These are phyloP conservation scores for Lynx canadensis DNA, from an alignment of 2,113 vertebrate genomes.

Conservation along the genomic window DNA sequence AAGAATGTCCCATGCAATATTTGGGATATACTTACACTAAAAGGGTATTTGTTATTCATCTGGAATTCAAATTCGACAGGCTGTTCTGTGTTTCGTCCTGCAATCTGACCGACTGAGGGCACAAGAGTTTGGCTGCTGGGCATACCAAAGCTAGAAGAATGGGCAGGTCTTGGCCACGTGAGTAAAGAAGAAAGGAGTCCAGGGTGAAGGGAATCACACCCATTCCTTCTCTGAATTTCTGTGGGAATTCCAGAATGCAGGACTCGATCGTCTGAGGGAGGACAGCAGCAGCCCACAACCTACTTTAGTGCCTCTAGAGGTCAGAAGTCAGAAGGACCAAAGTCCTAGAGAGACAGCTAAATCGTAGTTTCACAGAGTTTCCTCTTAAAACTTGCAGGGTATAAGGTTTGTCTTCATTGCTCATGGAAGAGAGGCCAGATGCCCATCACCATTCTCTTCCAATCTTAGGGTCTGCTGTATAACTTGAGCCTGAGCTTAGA, in stretches of 20 bases:
- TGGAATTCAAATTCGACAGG: background rate
- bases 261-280: accelerated
- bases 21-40: background rate
- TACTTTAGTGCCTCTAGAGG: background rate
- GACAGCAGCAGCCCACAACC: accelerated
- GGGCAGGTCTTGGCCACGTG: background rate
- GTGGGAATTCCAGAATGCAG: background rate
- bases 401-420: accelerated
- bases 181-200: background rate
- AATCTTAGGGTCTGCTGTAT: accelerated
- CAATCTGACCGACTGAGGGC: background rate
- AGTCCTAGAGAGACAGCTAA: background rate
- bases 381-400: no score
- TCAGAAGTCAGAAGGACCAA: background rate
- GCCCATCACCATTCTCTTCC: accelerated
- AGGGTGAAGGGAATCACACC: background rate
- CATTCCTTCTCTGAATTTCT: background rate
- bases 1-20: background rate
- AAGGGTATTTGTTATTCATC: background rate
- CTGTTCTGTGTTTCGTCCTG: background rate
- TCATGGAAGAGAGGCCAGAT: accelerated
- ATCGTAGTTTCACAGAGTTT: background rate
- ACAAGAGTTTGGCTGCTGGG: background rate
- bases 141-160: background rate
- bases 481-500: background rate